These are phyloP conservation scores for Pampus argenteus DNA, from an alignment of 2,797 vertebrate genomes.

Conservation along the genomic window DNA sequence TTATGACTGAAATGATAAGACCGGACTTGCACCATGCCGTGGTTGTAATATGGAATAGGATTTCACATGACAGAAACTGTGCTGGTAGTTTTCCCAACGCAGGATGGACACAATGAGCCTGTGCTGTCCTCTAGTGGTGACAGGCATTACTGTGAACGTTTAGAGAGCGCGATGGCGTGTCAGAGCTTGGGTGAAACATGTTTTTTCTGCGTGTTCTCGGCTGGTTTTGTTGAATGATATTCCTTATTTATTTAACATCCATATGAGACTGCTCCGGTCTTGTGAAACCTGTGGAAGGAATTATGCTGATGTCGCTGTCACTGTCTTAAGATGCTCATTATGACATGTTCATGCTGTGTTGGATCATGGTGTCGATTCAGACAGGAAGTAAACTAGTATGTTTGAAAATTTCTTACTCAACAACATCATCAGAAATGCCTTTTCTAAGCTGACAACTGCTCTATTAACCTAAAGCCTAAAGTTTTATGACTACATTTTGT, in stretches of 20 bases:
- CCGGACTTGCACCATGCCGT: neutral
- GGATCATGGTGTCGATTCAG: constrained; percentile 16
- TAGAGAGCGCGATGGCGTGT: neutral
- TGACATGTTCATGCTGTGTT: constrained; percentile 1
- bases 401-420: constrained; percentile 26
- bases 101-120: constrained; percentile 12
- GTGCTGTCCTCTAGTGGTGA: constrained; percentile 60
- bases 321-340: constrained; percentile 26
- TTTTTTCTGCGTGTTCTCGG: constrained; percentile 2
- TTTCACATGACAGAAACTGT: constrained; percentile 16
- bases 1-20: neutral
- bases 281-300: constrained; percentile 27
- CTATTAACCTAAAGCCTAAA: constrained; percentile 44
- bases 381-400: constrained; percentile 13
- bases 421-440: constrained; percentile 14
- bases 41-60: neutral
- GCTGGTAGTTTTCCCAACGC: constrained; percentile 11
- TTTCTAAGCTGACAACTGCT: constrained; percentile 56
- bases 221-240: constrained; percentile 9
- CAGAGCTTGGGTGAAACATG: neutral
- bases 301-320: constrained; percentile 30
- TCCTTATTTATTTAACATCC: constrained; percentile 55
- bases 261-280: neutral
- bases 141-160: neutral
- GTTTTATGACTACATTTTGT: constrained; percentile 38